Percentiles rank a stretch among this genome's conserved stretches.
These are phyloP conservation scores for Acanthosepion pharaonis DNA, from an alignment of 2,888 invertebrate genomes.

Conservation along the genomic window DNA sequence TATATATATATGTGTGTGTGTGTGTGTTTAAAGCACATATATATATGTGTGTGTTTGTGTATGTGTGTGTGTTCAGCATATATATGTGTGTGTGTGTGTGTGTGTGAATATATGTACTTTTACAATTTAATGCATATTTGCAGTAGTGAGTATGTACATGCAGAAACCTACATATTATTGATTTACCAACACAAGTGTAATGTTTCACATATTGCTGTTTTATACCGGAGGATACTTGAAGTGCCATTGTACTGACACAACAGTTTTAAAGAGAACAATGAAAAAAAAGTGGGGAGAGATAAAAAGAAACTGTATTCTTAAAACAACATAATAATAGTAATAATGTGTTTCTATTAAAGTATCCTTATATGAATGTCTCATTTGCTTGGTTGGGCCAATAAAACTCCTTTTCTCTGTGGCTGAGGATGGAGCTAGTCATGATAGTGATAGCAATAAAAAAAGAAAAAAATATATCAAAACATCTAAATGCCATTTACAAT, in stretches of 20 bases:
- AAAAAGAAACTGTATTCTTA: background rate
- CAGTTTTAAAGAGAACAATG: slow-evolving; percentile 33
- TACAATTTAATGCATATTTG: background rate
- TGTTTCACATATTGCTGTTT: slow-evolving; percentile 8
- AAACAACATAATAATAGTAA: background rate
- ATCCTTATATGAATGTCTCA: background rate
- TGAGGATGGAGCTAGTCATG: background rate
- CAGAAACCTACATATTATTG: background rate
- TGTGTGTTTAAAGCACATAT: too few relatives aligned
- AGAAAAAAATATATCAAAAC: background rate
- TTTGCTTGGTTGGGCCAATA: background rate
- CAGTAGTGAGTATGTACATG: background rate
- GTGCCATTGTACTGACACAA: background rate
- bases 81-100: background rate
- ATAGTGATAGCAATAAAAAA: background rate
- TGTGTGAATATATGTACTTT: background rate
- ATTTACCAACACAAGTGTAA: background rate
- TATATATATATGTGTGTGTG: too few relatives aligned
- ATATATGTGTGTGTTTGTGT: too few relatives aligned
- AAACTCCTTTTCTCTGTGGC: background rate
- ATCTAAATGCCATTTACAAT: background rate
- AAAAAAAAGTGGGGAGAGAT: background rate
- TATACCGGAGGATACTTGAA: background rate
- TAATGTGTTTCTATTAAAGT: too few relatives aligned
- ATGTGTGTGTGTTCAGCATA: too few relatives aligned